Percentiles rank a stretch among this genome's conserved stretches.
Evolutionary conservation across 2,888 invertebrate genomes (phyloP).

Genomic region (Dorcus hopei): DNA sequence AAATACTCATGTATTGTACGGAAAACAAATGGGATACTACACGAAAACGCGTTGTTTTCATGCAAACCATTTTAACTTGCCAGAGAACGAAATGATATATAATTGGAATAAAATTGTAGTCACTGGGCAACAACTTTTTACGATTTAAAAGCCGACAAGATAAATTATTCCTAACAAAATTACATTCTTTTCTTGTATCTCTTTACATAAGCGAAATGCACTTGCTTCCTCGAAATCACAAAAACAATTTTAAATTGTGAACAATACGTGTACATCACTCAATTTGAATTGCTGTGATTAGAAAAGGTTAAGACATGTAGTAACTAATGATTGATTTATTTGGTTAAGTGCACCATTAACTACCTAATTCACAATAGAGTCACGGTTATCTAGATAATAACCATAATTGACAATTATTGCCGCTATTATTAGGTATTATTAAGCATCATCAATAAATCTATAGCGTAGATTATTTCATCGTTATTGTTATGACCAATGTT

Average conservation of each 20-base stretch:
- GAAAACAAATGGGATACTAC: not conserved
- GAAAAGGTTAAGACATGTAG: no score
- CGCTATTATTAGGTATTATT: not conserved
- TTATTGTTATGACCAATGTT: not conserved
- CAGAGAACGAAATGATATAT: not conserved
- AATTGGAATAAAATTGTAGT: constrained; percentile 2
- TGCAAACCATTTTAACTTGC: not conserved
- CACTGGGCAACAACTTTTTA: not conserved
- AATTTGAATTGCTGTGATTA: no score
- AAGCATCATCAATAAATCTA: not conserved
- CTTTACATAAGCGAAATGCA: no score
- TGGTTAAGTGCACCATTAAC: no score
- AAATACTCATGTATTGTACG: not conserved
- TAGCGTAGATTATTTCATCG: not conserved
- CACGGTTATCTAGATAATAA: not conserved
- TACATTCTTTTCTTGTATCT: no score
- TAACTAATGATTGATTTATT: no score
- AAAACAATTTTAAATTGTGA: no score
- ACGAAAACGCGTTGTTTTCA: constrained; percentile 2
- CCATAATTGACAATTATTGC: constrained; percentile 2
- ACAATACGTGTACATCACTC: no score
- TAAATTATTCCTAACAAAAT: not conserved
- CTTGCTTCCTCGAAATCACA: no score
- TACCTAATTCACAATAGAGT: not conserved
- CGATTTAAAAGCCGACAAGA: not conserved